Conservation (phyloP, 2,888 invertebrate species). For the Iselma pallidipennis region DNA sequence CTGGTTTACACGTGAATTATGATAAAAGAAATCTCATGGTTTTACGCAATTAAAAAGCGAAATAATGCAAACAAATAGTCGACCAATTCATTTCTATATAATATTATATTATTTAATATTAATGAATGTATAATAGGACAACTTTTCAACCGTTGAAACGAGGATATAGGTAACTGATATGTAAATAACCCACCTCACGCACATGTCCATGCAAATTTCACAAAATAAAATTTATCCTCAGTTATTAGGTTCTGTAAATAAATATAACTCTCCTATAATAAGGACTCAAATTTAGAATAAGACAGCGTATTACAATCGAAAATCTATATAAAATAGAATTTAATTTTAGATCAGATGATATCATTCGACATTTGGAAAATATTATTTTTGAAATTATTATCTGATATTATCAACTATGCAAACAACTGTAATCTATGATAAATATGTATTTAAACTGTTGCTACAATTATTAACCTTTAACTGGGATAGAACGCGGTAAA, state of each 20-base stretch:
- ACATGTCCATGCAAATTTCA: conserved; percentile 42
- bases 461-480: not conserved
- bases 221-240: conserved; percentile 42
- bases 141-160: conserved; percentile 20
- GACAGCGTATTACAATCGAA: no score
- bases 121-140: conserved; percentile 19
- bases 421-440: not conserved
- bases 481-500: no score
- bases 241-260: conserved; percentile 41
- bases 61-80: conserved; percentile 31
- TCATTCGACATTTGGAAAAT: not conserved
- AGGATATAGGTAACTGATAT: conserved; percentile 36
- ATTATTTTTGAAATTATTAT: not conserved
- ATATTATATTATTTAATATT: not conserved
- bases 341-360: not conserved
- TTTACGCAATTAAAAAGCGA: conserved; percentile 43
- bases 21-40: conserved; percentile 48
- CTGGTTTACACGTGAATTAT: conserved; percentile 47
- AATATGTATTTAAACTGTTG: not conserved
- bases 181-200: conserved; percentile 43
- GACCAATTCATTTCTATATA: not conserved
- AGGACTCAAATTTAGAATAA: no score
- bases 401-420: not conserved
- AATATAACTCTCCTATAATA: no score
- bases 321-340: no score